Evolutionary conservation across 2,888 invertebrate genomes (phyloP).

Genomic region (Myopa testacea): DNA sequence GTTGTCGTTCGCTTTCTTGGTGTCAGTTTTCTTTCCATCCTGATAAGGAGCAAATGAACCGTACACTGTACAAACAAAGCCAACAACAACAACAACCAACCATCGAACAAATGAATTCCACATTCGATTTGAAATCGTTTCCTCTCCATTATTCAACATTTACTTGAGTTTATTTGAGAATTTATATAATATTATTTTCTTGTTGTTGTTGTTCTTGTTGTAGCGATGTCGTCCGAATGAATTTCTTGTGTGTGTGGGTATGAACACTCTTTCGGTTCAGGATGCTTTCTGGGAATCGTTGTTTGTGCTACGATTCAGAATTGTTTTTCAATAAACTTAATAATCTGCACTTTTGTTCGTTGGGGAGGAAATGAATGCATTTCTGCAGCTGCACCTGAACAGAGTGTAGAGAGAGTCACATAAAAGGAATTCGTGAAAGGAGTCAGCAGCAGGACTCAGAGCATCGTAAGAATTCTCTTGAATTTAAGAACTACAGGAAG

Average conservation of each 20-base stretch:
- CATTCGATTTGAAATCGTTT: conserved; percentile 25
- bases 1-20: neutral
- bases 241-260: neutral
- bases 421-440: neutral
- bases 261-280: neutral
- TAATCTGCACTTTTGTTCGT: neutral
- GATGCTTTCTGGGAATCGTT: neutral
- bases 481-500: neutral
- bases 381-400: neutral
- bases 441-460: neutral
- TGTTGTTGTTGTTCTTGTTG: neutral
- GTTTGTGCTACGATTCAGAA: neutral
- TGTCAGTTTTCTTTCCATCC: conserved; percentile 45
- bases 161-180: conserved; percentile 16
- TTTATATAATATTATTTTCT: neutral
- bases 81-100: neutral
- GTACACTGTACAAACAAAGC: conserved; percentile 31
- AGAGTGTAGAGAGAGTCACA: neutral
- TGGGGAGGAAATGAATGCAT: neutral
- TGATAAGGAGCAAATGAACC: conserved; percentile 49
- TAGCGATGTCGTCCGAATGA: neutral
- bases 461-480: neutral
- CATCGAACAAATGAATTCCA: conserved; percentile 10
- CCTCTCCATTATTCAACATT: conserved; percentile 25
- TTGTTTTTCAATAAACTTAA: neutral